Conservation (phyloP, 2,888 invertebrate species). For the Taenaris catops region DNA sequence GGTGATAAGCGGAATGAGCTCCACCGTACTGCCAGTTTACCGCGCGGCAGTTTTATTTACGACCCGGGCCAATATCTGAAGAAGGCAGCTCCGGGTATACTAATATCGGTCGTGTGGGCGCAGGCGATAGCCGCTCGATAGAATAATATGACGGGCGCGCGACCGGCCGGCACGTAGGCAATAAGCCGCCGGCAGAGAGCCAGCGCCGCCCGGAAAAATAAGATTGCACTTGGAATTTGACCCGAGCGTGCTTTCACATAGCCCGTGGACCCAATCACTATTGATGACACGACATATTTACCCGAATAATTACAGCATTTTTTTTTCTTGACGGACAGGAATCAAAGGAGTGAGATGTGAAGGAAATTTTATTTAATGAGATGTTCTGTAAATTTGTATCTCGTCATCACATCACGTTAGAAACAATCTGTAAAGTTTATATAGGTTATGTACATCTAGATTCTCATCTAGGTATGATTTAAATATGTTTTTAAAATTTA, state of each 20-base stretch:
- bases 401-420: too few species aligned
- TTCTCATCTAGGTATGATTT: too few species aligned
- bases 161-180: constrained; percentile 74
- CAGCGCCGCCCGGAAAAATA: constrained; percentile 68
- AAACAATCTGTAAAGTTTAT: too few species aligned
- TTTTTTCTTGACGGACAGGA: too few species aligned
- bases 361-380: too few species aligned
- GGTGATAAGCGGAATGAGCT: constrained; percentile 46
- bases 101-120: constrained; percentile 70
- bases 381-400: too few species aligned
- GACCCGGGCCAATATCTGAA: constrained; percentile 66
- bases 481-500: too few species aligned
- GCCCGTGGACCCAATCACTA: constrained; percentile 16
- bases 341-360: too few species aligned
- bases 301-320: background rate
- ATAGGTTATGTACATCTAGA: too few species aligned
- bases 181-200: constrained; percentile 71
- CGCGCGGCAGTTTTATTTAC: constrained; percentile 66
- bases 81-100: constrained; percentile 64
- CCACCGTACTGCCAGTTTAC: constrained; percentile 13
- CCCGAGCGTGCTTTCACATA: constrained; percentile 51
- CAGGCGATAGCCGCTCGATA: constrained; percentile 71
- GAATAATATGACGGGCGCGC: constrained; percentile 74
- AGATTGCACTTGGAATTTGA: constrained; percentile 59
- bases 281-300: constrained; percentile 1